Conservation (phyloP, 1,140 invertebrate species). For the Cyclina sinensis region DNA sequence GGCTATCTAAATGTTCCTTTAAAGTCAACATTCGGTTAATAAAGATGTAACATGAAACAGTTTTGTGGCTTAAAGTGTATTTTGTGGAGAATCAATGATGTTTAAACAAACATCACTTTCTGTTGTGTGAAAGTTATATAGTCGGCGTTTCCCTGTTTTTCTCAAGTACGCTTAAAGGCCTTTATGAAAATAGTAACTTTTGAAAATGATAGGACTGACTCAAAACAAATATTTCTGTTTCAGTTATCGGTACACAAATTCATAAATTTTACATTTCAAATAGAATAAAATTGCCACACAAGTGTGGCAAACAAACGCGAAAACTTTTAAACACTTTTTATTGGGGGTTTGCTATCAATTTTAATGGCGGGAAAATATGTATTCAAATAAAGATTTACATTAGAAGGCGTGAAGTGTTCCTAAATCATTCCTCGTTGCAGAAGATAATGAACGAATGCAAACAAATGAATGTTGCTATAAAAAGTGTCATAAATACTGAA, state of each 20-base stretch:
- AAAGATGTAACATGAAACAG: constrained; percentile 57
- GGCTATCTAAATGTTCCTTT: constrained; percentile 19
- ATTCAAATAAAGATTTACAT: constrained; percentile 58
- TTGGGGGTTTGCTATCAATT: constrained; percentile 46
- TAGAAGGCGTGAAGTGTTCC: constrained; percentile 55
- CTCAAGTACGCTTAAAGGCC: constrained; percentile 13
- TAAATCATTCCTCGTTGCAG: constrained; percentile 23
- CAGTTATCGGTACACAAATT: constrained; percentile 60
- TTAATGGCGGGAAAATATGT: constrained; percentile 43
- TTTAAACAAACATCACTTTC: constrained; percentile 47
- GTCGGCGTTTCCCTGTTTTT: not conserved
- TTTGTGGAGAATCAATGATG: constrained; percentile 59
- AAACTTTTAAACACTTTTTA: constrained; percentile 45
- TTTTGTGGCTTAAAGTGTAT: constrained; percentile 35
- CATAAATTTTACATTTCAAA: constrained; percentile 64
- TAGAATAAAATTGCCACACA: constrained; percentile 60
- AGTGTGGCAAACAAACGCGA: constrained; percentile 53
- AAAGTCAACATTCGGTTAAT: constrained; percentile 40
- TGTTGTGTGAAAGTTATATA: constrained; percentile 28
- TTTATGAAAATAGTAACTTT: constrained; percentile 61
- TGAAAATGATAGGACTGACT: constrained; percentile 46
- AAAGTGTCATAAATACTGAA: constrained; percentile 58
- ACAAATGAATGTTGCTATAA: constrained; percentile 50
- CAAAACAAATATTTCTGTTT: constrained; percentile 59
- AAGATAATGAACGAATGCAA: constrained; percentile 53